Percentiles rank a stretch among this genome's conserved stretches.
phyloP scores from a whole-genome alignment of 2,888 invertebrate genomes.

The Thymelicus sylvestris region DNA sequence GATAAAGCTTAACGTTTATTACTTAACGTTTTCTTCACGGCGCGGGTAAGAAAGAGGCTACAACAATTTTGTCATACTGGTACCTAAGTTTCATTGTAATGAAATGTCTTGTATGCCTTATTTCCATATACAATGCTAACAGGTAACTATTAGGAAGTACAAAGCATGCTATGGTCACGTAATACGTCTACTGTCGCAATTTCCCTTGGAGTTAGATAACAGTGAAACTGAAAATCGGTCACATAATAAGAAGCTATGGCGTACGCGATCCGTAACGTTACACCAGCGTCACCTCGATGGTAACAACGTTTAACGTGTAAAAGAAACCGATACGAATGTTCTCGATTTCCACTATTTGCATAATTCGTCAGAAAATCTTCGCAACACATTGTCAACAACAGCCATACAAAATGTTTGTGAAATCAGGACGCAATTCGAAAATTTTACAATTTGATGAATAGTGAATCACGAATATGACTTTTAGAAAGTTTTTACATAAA shows the following conservation, averaged over 20 bases:
- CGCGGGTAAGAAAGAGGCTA: too few relatives aligned
- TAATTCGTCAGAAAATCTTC: conserved; percentile 26
- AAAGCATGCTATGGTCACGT: conserved; percentile 31
- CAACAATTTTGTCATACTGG: too few relatives aligned
- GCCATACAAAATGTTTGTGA: conserved; percentile 5
- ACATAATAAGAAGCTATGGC: conserved; percentile 39
- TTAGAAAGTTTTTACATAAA: not conserved
- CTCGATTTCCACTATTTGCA: conserved; percentile 22
- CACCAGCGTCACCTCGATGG: not conserved
- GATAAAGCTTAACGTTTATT: too few relatives aligned
- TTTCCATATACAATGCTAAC: not conserved
- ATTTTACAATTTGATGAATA: conserved; percentile 1
- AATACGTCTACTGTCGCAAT: conserved; percentile 12
- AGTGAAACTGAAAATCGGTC: conserved; percentile 36
- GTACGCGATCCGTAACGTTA: conserved; percentile 35
- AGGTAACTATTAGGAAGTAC: conserved; percentile 16
- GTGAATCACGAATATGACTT: not conserved
- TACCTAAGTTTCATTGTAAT: too few relatives aligned
- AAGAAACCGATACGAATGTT: not conserved
- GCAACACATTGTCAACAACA: conserved; percentile 19
- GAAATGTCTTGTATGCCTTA: too few relatives aligned
- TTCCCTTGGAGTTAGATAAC: conserved; percentile 23
- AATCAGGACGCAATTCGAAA: conserved; percentile 7
- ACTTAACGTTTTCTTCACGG: too few relatives aligned
- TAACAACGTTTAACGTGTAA: not conserved